Conservation (phyloP, 2,888 invertebrate genomes). For the Pterostichus madidus region DNA sequence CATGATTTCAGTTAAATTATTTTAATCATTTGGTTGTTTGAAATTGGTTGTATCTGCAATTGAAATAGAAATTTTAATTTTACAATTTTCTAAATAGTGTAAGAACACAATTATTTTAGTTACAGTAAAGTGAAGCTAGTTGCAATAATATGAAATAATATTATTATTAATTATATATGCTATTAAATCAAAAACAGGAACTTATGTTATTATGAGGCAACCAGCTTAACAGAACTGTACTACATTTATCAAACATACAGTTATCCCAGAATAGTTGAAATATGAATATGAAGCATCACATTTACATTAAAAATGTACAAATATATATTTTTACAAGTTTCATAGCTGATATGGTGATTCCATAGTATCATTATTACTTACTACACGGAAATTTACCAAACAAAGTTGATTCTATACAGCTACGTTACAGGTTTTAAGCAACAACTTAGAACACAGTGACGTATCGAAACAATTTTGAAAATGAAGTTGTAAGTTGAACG, state of each 20-base stretch:
- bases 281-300: slow-evolving; percentile 21
- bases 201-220: slow-evolving; percentile 4
- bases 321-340: slow-evolving; percentile 60
- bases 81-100: neutral
- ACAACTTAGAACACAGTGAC: neutral
- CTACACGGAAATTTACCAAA: slow-evolving; percentile 43
- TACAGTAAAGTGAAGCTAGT: neutral
- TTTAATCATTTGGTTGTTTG: neutral
- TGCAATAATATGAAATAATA: slow-evolving; percentile 4
- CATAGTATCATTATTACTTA: slow-evolving; percentile 66
- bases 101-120: neutral
- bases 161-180: neutral
- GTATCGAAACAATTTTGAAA: neutral
- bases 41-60: slow-evolving; percentile 2
- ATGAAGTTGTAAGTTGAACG: neutral
- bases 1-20: neutral
- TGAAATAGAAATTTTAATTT: neutral
- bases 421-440: slow-evolving; percentile 5
- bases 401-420: neutral
- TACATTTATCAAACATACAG: neutral
- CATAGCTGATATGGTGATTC: slow-evolving; percentile 68
- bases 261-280: slow-evolving; percentile 9
- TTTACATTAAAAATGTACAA: slow-evolving; percentile 56
- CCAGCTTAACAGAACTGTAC: slow-evolving; percentile 22
- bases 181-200: too few species aligned